Conservation (phyloP, 2,113 vertebrate species). For the Ophthalmolycus amberensis region DNA sequence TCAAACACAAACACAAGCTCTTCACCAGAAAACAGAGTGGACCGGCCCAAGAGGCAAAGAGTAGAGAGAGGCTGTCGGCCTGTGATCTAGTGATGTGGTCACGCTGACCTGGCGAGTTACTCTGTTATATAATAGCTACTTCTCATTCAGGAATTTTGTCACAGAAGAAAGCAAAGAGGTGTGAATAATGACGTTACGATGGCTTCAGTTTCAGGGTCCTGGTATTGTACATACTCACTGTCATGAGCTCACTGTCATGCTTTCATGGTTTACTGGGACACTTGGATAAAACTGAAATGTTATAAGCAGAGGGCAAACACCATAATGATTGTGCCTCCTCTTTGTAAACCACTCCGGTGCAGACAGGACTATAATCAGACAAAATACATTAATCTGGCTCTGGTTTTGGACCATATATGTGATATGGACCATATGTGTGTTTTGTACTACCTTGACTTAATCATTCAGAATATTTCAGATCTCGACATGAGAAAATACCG, state of each 20-base stretch:
- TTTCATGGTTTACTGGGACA: not conserved
- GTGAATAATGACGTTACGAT: not conserved
- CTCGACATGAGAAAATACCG: not conserved
- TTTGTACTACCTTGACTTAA: not conserved
- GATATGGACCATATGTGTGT: not conserved
- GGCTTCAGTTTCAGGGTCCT: not conserved
- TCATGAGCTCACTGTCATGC: not conserved
- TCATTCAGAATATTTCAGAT: not conserved
- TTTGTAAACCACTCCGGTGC: not conserved
- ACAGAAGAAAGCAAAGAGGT: not conserved
- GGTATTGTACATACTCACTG: not conserved
- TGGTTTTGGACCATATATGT: not conserved
- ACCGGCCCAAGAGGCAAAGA: not conserved
- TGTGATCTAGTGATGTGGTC: not conserved
- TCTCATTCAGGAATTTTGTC: not conserved
- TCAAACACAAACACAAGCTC: slow-evolving; percentile 36
- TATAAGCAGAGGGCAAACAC: not conserved
- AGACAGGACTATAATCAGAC: not conserved
- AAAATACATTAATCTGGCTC: not conserved
- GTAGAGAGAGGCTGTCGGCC: not conserved
- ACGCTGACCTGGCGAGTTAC: slow-evolving; percentile 12
- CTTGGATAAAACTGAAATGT: not conserved
- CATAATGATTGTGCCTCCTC: not conserved
- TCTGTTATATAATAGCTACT: slow-evolving; percentile 10
- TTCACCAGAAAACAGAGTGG: slow-evolving; percentile 8